Evolutionary conservation across 2,797 vertebrate genomes (phyloP).

Genomic region (Pseudochromis fuscus): DNA sequence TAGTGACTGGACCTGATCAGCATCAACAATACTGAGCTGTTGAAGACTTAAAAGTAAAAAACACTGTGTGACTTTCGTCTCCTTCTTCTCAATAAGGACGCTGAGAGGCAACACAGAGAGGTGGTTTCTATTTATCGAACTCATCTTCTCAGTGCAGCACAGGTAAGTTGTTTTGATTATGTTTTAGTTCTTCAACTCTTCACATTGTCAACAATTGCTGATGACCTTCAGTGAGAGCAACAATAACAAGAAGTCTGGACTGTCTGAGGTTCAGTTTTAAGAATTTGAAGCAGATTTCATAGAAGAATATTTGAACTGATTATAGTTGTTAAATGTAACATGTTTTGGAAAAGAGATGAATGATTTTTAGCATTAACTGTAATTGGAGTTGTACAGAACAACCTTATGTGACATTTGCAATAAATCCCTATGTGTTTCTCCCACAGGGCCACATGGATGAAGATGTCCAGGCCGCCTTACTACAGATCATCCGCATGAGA

Average conservation of each 20-base stretch:
- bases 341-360: no score
- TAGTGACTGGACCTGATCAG: no score
- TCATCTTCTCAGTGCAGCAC: constrained; percentile 96
- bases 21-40: no score
- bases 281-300: background rate
- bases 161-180: constrained; percentile 71
- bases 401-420: background rate
- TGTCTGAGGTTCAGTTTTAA: background rate
- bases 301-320: background rate
- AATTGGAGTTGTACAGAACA: no score
- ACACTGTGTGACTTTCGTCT: background rate
- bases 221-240: background rate
- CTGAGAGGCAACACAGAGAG: constrained; percentile 95
- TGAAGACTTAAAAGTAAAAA: background rate
- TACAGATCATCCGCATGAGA: constrained; percentile 98
- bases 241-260: background rate
- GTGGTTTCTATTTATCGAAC: constrained; percentile 97
- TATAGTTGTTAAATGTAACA: background rate
- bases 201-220: no score
- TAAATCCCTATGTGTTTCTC: constrained; percentile 25
- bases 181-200: background rate
- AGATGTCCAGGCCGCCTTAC: constrained; percentile 95
- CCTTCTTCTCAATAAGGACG: constrained; percentile 84
- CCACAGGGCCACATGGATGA: constrained; percentile 98
- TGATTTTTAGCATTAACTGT: no score